Evolutionary conservation across 35 echinoderm and acorn worm genomes (phyloP).

Genomic region (Holothuria glaberrima): DNA sequence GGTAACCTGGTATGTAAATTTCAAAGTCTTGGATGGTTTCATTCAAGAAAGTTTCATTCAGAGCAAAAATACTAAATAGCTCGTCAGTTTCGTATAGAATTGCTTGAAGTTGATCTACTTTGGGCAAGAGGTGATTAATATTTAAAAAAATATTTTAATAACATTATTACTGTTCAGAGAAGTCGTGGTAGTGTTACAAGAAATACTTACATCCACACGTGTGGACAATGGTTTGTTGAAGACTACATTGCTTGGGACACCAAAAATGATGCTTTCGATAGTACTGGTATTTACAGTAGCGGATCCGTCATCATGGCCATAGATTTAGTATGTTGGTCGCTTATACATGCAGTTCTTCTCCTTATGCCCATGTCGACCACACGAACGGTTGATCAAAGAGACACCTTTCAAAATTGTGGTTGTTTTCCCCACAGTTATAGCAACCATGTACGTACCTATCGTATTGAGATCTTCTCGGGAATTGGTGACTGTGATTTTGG

Average conservation of each 20-base stretch:
- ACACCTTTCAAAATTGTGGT: neutral
- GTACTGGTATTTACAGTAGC: no score
- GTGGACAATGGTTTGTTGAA: no score
- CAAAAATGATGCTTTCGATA: no score
- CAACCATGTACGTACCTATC: neutral
- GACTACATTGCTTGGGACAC: no score
- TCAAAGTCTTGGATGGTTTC: constrained; percentile 17
- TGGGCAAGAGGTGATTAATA: constrained; percentile 23
- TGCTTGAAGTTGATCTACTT: constrained; percentile 20
- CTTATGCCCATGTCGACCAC: no score
- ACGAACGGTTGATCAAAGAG: neutral
- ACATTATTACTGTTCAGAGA: no score
- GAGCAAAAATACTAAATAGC: neutral
- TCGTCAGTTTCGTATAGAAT: constrained; percentile 18
- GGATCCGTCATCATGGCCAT: constrained; percentile 1
- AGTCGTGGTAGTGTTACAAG: no score
- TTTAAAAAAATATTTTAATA: constrained; percentile 19
- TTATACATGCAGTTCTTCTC: neutral
- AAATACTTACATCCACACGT: neutral
- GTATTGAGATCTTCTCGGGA: neutral
- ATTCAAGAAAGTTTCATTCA: neutral
- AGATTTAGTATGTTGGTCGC: neutral
- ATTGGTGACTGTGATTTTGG: neutral
- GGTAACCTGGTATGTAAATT: constrained; percentile 7
- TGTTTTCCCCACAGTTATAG: constrained; percentile 36